Conservation (phyloP, 2,113 vertebrate genomes). For the Hemiscyllium ocellatum region DNA sequence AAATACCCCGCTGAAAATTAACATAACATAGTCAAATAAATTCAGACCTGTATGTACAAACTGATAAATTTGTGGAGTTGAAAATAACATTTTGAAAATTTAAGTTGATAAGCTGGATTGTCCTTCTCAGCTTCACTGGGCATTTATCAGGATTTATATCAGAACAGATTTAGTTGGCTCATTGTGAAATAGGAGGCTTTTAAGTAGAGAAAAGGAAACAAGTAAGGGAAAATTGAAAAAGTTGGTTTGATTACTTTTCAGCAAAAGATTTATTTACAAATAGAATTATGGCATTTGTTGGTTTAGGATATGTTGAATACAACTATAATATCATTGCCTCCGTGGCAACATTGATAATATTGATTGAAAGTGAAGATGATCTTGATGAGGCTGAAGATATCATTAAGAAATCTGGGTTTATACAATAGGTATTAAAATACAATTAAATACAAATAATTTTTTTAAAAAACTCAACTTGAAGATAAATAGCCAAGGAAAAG, state of each 20-base stretch:
- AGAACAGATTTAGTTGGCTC: not conserved
- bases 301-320: not conserved
- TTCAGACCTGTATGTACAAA: not conserved
- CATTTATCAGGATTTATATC: not conserved
- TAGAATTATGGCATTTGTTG: not conserved
- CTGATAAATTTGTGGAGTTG: not conserved
- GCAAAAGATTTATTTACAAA: not conserved
- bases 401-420: not conserved
- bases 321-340: not conserved
- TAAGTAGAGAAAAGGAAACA: not conserved
- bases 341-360: not conserved
- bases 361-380: not conserved
- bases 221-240: not conserved
- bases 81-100: not conserved
- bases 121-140: not conserved
- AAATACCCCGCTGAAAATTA: not conserved
- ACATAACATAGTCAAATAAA: not conserved
- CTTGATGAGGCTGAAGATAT: not conserved
- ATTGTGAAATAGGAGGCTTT: not conserved
- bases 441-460: too few species aligned
- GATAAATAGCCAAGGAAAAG: not conserved
- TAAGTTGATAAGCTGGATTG: not conserved
- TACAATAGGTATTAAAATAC: not conserved
- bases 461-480: not conserved
- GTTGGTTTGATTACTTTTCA: not conserved